Evolutionary conservation across 2,888 invertebrate species (phyloP), one percentile per base, ranked within the genome.

Genomic region (Drosophila diplacantha): DNA sequence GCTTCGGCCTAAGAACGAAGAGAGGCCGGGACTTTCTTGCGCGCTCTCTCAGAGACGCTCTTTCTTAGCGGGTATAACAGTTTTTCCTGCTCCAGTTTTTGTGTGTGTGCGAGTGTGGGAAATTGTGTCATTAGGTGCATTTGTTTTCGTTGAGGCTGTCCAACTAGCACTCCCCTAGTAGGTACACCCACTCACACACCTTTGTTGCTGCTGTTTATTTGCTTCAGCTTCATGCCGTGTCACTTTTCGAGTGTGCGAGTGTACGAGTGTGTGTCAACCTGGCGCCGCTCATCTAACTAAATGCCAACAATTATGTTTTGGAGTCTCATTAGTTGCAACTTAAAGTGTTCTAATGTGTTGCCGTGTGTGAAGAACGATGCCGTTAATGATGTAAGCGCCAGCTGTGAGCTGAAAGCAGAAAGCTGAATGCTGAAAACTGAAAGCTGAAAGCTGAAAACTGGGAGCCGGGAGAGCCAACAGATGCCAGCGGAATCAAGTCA

Each of bases 51-150:
- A 3, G 5, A 34, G 14, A 14, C 26, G 18, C 35, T 39, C 38
- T 46, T 32, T 34, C 54, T 38, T 52, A 1, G 62, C 34, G 18
- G 11, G 66, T 72, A 72, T 72, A 71, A 72, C 71, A 71, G 71
- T 72, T 72, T 62, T 32, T 43, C 37, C 18, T 67, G 67, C 46
- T 55, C 69, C 44, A 69, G 38, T 62, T 67, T 50, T 53, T 50
- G 35, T 35, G 53, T 46, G 39, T 41, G 41, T 39, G 46, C 52
- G 53, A 64, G 46, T 44, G 61, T 73, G 67, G 69, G 62, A 80
- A 81, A 81, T 74, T 81, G 82, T 81, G 80, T 81, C 80, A 81
- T 81, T 81, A 81, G 80, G 80, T 82, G 80, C 80, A 81, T 82
- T 81, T 81, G 80, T 81, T 81, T 80, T 81, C 74, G 72, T 77